Percentiles rank a stretch among this genome's conserved stretches.
These are phyloP conservation scores for Takifugu rubripes DNA, from an alignment of 2,797 vertebrate genomes.

Conservation along the genomic window DNA sequence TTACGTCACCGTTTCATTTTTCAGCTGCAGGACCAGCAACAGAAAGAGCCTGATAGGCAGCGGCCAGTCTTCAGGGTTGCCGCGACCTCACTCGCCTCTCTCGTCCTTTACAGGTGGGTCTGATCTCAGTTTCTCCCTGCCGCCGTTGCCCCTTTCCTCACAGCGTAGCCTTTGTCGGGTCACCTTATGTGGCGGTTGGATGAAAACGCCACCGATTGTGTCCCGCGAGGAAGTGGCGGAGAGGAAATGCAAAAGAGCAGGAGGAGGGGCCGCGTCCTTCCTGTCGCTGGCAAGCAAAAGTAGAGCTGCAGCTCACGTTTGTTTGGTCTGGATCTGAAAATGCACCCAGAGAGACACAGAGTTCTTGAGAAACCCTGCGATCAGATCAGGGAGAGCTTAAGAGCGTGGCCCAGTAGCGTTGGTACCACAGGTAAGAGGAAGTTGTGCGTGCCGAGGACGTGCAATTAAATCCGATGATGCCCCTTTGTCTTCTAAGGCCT, in stretches of 20 bases:
- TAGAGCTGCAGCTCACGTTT: conserved; percentile 7
- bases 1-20: conserved; percentile 47
- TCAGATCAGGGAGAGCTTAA: conserved; percentile 44
- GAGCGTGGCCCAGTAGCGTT: conserved; percentile 44
- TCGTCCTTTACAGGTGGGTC: conserved; percentile 90
- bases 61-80: conserved; percentile 88
- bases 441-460: too few relatives aligned
- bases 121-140: background rate
- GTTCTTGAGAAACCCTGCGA: conserved; percentile 25
- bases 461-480: too few relatives aligned
- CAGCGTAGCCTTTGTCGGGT: background rate
- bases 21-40: conserved; percentile 96
- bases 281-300: conserved; percentile 47
- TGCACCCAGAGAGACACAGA: conserved; percentile 34
- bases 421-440: conserved; percentile 50
- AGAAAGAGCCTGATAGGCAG: conserved; percentile 95
- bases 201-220: conserved; percentile 43
- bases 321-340: conserved; percentile 36
- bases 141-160: too few relatives aligned
- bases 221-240: conserved; percentile 51
- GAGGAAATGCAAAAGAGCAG: conserved; percentile 59
- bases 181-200: background rate
- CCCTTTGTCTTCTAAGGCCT: too few relatives aligned
- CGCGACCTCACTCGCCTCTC: conserved; percentile 93
- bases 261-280: conserved; percentile 61